Evolutionary conservation across 2,888 invertebrate species (phyloP).

Genomic region (Abscondita cerata): DNA sequence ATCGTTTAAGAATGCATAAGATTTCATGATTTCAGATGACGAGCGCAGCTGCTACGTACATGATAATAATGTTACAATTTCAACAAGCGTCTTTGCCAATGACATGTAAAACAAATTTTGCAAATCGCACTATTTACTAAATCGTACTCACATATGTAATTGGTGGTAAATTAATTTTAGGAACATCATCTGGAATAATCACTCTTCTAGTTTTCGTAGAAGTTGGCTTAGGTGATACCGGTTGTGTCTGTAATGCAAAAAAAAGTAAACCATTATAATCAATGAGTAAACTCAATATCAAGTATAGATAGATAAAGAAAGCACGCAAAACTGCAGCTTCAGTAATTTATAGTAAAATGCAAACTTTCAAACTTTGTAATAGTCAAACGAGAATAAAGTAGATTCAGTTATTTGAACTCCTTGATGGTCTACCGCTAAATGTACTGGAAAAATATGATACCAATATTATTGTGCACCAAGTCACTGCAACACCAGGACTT

Average conservation of each 20-base stretch:
- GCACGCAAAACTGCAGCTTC: too few species aligned
- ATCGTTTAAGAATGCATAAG: background rate
- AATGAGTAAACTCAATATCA: too few species aligned
- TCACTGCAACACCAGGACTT: too few species aligned
- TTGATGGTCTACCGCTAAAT: too few species aligned
- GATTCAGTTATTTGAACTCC: too few species aligned
- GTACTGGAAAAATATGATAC: too few species aligned
- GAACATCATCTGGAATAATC: constrained; percentile 14
- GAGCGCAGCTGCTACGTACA: constrained; percentile 47
- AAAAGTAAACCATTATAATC: too few species aligned
- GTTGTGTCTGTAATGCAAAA: constrained; percentile 3
- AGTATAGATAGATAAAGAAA: too few species aligned
- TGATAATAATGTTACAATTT: constrained; percentile 27
- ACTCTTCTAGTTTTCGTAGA: background rate
- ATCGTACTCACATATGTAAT: constrained; percentile 3
- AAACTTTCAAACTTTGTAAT: too few species aligned
- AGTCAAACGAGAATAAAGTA: too few species aligned
- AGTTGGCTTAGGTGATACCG: background rate
- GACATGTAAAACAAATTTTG: constrained; percentile 30
- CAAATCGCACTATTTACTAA: background rate
- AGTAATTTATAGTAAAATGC: too few species aligned
- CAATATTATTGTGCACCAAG: too few species aligned
- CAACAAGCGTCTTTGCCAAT: constrained; percentile 49
- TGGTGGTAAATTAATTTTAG: constrained; percentile 22
- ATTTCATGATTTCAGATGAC: constrained; percentile 47